These are phyloP conservation scores for Phataginus tetradactyla DNA, from an alignment of 2,797 vertebrate species.

Conservation along the genomic window DNA sequence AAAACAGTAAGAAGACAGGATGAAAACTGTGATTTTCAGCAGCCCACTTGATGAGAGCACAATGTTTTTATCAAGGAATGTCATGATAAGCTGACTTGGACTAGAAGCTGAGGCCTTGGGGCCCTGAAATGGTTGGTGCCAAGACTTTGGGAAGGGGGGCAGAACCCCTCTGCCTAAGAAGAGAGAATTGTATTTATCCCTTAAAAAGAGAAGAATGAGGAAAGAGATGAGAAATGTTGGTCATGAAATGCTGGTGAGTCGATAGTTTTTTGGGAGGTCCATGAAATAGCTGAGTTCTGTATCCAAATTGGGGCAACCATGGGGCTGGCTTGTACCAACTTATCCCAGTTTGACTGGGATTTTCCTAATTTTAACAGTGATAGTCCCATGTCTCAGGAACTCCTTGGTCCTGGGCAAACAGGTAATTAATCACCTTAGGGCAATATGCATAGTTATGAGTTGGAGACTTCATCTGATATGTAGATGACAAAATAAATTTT, in stretches of 20 bases:
- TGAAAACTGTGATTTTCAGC: background rate
- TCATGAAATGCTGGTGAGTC: background rate
- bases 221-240: background rate
- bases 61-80: background rate
- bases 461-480: background rate
- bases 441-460: background rate
- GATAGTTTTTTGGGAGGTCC: background rate
- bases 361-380: background rate
- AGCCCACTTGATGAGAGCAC: background rate
- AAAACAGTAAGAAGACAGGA: background rate
- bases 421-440: background rate
- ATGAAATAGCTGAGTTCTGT: background rate
- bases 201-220: background rate
- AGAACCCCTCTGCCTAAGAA: background rate
- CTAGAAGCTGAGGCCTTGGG: background rate
- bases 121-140: background rate
- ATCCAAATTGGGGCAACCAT: background rate
- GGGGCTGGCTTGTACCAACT: background rate
- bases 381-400: background rate
- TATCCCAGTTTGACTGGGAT: background rate
- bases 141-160: background rate
- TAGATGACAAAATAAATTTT: conserved; percentile 26
- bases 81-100: background rate
- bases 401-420: background rate
- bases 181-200: background rate